A percentile compares a stretch with the other conserved stretches of the same genome.
phyloP scores from a whole-genome alignment of 2,797 vertebrate species.

The Argentina silus region DNA sequence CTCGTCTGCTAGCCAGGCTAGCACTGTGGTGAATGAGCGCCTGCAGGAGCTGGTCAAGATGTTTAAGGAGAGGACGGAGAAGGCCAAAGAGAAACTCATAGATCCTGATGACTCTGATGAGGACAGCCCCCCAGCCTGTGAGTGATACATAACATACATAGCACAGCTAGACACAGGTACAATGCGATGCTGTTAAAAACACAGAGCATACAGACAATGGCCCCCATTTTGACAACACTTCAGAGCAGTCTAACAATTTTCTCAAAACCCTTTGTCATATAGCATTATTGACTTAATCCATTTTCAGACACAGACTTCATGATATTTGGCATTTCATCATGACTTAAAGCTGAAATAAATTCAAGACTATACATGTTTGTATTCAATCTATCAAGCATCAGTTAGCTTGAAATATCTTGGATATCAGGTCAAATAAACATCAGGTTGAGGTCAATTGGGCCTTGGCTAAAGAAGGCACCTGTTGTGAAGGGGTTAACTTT shows the following conservation, averaged over 20 bases:
- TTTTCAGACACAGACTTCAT: too few species aligned
- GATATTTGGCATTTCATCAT: too few species aligned
- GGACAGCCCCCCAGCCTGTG: conserved; percentile 84
- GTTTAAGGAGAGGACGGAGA: conserved; percentile 92
- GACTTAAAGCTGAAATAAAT: too few species aligned
- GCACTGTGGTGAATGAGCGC: conserved; percentile 82
- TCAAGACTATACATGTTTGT: too few species aligned
- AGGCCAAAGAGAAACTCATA: conserved; percentile 92
- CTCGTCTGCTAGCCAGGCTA: conserved; percentile 88
- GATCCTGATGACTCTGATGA: conserved; percentile 92
- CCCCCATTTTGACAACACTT: neutral
- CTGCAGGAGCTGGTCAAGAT: conserved; percentile 94
- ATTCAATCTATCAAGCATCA: too few species aligned
- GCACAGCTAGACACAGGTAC: neutral
- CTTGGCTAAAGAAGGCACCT: neutral
- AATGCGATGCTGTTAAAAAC: neutral
- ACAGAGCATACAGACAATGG: neutral
- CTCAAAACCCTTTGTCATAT: too few species aligned
- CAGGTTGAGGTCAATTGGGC: neutral
- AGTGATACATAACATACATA: conserved; percentile 56
- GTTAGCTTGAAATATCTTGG: too few species aligned
- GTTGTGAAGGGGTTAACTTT: conserved; percentile 31
- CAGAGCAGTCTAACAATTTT: too few species aligned
- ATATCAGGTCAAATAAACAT: too few species aligned
- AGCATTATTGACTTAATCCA: too few species aligned